phyloP scores from a whole-genome alignment of 1,140 invertebrate genomes.

The Patella vulgata region DNA sequence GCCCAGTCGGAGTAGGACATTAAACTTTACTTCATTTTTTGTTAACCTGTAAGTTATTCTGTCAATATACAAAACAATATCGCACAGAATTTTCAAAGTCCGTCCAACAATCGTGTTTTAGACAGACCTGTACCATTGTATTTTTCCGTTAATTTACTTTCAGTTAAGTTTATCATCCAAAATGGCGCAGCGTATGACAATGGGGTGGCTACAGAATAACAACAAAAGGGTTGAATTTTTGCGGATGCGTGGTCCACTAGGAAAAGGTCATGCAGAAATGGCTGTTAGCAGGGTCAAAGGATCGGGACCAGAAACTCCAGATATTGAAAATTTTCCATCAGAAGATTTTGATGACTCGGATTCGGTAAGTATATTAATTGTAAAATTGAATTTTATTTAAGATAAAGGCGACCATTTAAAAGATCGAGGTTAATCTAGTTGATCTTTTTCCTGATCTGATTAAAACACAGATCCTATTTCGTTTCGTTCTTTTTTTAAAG shows the following conservation, averaged over 20 bases:
- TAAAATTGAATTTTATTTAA: not conserved
- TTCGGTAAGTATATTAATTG: constrained; percentile 30
- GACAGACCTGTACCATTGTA: not conserved
- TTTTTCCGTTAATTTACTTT: constrained; percentile 45
- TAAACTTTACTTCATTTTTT: too few relatives aligned
- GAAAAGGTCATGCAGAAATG: constrained; percentile 98
- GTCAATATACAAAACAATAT: too few relatives aligned
- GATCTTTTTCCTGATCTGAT: too few relatives aligned
- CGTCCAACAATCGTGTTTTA: too few relatives aligned
- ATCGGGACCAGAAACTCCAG: constrained; percentile 87
- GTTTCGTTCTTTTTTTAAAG: too few relatives aligned
- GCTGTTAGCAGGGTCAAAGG: constrained; percentile 90
- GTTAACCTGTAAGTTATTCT: too few relatives aligned
- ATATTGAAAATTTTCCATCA: constrained; percentile 70
- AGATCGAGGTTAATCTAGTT: too few relatives aligned
- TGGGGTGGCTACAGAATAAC: constrained; percentile 80
- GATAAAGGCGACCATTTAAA: too few relatives aligned
- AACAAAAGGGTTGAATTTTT: constrained; percentile 94
- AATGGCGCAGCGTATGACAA: constrained; percentile 95
- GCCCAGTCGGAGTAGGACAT: too few relatives aligned
- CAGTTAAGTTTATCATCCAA: constrained; percentile 93
- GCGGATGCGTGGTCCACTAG: constrained; percentile 94
- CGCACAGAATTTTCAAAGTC: too few relatives aligned
- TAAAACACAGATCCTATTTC: too few relatives aligned
- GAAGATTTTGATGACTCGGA: constrained; percentile 60